A percentile compares a stretch with the other conserved stretches of the same genome.
phyloP scores from a whole-genome alignment of 2,888 invertebrate species.

The Epistrophe eligans region DNA sequence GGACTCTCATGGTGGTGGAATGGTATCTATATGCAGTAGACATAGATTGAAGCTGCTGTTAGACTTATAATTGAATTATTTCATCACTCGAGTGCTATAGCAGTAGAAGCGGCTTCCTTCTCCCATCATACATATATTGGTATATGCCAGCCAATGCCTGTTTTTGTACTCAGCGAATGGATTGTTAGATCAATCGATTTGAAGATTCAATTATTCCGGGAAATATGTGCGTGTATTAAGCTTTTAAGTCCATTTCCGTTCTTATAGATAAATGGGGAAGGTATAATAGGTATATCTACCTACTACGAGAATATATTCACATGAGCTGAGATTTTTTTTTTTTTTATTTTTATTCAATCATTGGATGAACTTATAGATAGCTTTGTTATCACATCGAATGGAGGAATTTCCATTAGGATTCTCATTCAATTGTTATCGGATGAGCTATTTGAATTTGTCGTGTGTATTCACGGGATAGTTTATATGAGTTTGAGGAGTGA shows the following conservation, averaged over 20 bases:
- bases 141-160: neutral
- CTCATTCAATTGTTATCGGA: conserved; percentile 57
- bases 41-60: conserved; percentile 69
- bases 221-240: conserved; percentile 24
- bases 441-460: neutral
- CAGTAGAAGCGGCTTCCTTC: conserved; percentile 4
- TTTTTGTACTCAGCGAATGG: conserved; percentile 37
- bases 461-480: neutral
- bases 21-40: conserved; percentile 17
- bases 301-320: conserved; percentile 31
- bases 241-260: conserved; percentile 74
- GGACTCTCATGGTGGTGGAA: neutral
- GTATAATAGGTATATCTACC: neutral
- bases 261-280: conserved; percentile 4
- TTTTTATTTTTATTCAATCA: conserved; percentile 26
- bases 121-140: neutral
- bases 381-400: conserved; percentile 41
- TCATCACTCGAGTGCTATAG: conserved; percentile 71
- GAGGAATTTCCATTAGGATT: conserved; percentile 6
- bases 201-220: conserved; percentile 69
- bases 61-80: conserved; percentile 76
- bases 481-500: too few relatives aligned
- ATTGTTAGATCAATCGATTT: conserved; percentile 75
- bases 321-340: conserved; percentile 60
- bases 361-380: conserved; percentile 16